Base-by-base conservation (phyloP, 2,888 invertebrate genomes). In the Blera fallax region DNA sequence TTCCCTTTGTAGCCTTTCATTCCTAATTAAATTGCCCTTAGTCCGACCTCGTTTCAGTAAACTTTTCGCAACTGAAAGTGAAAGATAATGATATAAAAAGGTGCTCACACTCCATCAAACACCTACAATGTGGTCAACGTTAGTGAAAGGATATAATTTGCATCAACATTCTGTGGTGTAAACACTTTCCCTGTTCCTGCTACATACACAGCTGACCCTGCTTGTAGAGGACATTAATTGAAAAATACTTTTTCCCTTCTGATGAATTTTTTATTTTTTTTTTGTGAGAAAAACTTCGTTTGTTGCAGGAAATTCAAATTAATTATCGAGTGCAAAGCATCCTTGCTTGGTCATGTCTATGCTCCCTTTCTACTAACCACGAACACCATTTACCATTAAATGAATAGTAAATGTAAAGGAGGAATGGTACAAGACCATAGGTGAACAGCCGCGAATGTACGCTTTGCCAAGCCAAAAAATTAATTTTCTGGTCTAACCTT, bases 201-300 rank as follows among this genome's bases (percentile, higher is more conserved):
- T 21, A 78, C 54, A 64, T 24, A 64, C 37, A 50, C 21, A 18
- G 16, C 65, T 72, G 77, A 82, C 77, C 82, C 27, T 70, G 50
- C 24, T 50, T 32, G 40, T 29, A 32, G 40, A 78, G 69, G 79
- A 83, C 79, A 83, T 79, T 83, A 78, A 83, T 79, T 79, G 78
- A 69, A 79, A 83, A 73, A 83, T 79, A 79, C 72, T 73, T 65
- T 79, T 83, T 67, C 65, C 40, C 72, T 83, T n/a, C n/a, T 83
- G 83, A 79, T 83, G 78, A 73, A 83, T 83, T 83, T 72, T 32
- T 32, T 32, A 24, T 8, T 29, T 29, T 29, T 29, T 29, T 54
- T 76, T 56, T 77, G 40, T 24, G 8, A 50, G 50, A 21, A 60
- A 32, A 65, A 65, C 56, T 81, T 82, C 60, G 62, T 67, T 67